phyloP scores from a whole-genome alignment of 2,888 invertebrate species.

The Clanis bilineata region DNA sequence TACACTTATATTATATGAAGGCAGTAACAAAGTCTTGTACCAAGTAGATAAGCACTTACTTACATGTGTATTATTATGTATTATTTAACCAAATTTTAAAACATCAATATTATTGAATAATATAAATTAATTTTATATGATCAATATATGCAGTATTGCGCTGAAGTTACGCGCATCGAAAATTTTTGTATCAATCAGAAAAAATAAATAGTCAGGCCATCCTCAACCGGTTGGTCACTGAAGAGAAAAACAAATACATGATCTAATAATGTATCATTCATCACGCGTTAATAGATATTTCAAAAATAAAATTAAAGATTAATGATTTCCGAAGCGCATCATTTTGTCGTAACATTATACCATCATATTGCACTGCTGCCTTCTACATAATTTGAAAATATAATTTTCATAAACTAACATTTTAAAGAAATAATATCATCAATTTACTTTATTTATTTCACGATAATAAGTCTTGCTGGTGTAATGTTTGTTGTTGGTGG shows the following conservation, averaged over 20 bases:
- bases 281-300: too few species aligned
- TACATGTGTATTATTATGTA: not conserved
- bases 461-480: constrained; percentile 70
- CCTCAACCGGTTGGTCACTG: too few species aligned
- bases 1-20: constrained; percentile 6
- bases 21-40: not conserved
- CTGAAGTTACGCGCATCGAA: too few species aligned
- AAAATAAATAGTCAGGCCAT: too few species aligned
- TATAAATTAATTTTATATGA: not conserved
- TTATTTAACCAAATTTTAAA: not conserved
- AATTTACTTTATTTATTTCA: constrained; percentile 49
- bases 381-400: constrained; percentile 12
- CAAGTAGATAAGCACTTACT: not conserved
- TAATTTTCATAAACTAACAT: constrained; percentile 23
- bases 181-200: too few species aligned
- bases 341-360: not conserved
- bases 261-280: too few species aligned
- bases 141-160: too few species aligned
- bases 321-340: too few species aligned
- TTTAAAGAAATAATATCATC: constrained; percentile 44
- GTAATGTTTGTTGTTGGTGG: constrained; percentile 69
- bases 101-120: not conserved
- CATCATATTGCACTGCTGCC: not conserved
- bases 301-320: too few species aligned
- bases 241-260: too few species aligned